Base-by-base conservation (phyloP, 2,113 vertebrate species). In the Lasiurus borealis region DNA sequence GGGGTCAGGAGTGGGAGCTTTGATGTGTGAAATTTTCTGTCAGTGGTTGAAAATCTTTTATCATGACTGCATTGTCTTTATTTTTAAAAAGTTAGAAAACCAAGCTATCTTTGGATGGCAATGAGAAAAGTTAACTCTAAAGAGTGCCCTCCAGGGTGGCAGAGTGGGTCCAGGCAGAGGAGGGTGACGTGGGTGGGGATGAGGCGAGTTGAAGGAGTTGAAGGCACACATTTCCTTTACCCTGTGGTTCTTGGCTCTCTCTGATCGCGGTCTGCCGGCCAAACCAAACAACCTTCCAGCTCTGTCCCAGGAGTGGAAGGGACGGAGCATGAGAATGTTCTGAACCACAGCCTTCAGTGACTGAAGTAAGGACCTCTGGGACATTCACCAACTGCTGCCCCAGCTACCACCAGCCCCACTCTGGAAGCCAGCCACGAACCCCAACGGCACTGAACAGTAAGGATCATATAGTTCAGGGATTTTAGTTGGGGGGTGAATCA, bases 81-180 rank as follows among this genome's bases (percentile, higher is more conserved):
- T 85, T 62, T 50, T 40, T 14, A 36, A 50, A 90, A 57, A 54
- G 52, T 86, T 75, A 80, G 76, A 73, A 88, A 91, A 95, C 81
- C 34, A 97, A 90, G 48, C 87, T 91, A 87, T 93, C 66, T 96
- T 96, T 93, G 83, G 96, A 76, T 27, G 25, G 89, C 23, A 12
- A 62, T 81, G 54, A 81, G 68, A 92, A 76, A 85, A 73, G 59
- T 77, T 85, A 50, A 88, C 14, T 76, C 62, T 85, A 15, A 66
- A 71, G 59, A 27, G 44, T 44, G 36, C 12, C 71, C 40, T 92
- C 81, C 23, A 1, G 27, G n/a, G 44, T 31, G 46, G 57, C 4
- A 19, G 18, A 2, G n/a, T 6, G 5, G 4, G 44, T 11, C 14
- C 31, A 31, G 71, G 68, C 44, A 5, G n/a, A n/a, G 46, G 59